A percentile compares a stretch with the other conserved stretches of the same genome.
phyloP scores from a whole-genome alignment of 2,797 vertebrate genomes.

The Peromyscus attwateri region DNA sequence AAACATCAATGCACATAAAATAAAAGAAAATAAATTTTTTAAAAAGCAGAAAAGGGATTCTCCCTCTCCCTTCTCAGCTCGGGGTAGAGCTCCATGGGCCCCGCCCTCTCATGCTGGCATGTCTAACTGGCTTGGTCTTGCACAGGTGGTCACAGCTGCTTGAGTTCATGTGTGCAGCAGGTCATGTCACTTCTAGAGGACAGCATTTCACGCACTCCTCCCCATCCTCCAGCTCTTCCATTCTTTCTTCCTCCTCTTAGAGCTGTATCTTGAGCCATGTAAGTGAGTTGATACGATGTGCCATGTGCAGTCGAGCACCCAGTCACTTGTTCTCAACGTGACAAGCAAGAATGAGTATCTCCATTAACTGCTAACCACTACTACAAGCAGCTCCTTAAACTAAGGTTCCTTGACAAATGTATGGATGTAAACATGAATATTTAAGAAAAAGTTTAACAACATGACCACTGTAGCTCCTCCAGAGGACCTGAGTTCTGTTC shows the following conservation, averaged over 20 bases:
- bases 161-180: neutral
- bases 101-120: neutral
- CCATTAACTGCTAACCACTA: neutral
- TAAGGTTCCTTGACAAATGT: neutral
- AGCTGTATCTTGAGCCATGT: too few species aligned
- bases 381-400: neutral
- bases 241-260: too few species aligned
- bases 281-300: too few species aligned
- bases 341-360: neutral
- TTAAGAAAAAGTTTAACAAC: neutral
- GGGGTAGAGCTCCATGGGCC: neutral
- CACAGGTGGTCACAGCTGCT: neutral
- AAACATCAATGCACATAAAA: too few species aligned
- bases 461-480: neutral
- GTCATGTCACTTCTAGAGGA: neutral
- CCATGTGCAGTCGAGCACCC: neutral
- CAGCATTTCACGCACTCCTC: neutral
- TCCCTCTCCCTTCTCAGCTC: neutral
- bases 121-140: neutral
- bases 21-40: too few species aligned
- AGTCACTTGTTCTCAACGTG: too few species aligned
- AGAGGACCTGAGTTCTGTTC: too few species aligned
- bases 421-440: neutral
- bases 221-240: neutral
- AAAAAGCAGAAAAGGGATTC: neutral